These are phyloP conservation scores for Poeciliopsis turrubarensis DNA, from an alignment of 2,113 vertebrate genomes.

Conservation along the genomic window DNA sequence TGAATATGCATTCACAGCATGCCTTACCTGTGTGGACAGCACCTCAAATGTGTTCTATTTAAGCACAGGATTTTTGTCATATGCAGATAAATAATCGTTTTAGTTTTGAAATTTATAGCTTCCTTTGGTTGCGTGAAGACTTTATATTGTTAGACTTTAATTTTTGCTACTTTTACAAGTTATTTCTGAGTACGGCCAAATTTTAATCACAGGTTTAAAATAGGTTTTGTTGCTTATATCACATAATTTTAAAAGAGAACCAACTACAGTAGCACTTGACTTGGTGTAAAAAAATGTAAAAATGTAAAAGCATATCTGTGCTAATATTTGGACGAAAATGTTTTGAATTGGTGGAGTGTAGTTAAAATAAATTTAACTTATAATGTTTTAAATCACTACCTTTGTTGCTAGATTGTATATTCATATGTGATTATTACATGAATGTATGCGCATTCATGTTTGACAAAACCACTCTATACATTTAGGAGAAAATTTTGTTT, in stretches of 20 bases:
- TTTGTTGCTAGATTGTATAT: conserved; percentile 8
- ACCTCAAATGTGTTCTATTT: too few species aligned
- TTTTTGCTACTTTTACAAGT: too few species aligned
- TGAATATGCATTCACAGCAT: too few species aligned
- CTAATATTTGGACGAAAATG: background rate
- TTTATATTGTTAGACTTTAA: too few species aligned
- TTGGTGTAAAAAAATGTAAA: background rate
- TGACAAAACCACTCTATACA: background rate
- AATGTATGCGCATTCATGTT: background rate
- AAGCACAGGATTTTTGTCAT: too few species aligned
- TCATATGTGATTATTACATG: background rate
- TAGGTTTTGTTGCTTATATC: background rate
- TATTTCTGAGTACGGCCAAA: too few species aligned
- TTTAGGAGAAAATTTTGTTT: conserved; percentile 18
- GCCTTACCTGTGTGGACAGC: too few species aligned
- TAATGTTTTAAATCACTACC: background rate
- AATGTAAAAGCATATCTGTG: background rate
- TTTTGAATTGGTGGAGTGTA: background rate
- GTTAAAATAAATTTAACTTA: background rate
- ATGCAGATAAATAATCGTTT: too few species aligned
- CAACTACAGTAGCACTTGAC: background rate
- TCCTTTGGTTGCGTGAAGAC: too few species aligned
- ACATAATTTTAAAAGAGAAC: background rate
- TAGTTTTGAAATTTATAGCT: too few species aligned
- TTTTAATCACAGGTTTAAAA: too few species aligned